These are phyloP conservation scores for Ctenodactylus gundi DNA, from an alignment of 2,113 vertebrate genomes.

Conservation along the genomic window DNA sequence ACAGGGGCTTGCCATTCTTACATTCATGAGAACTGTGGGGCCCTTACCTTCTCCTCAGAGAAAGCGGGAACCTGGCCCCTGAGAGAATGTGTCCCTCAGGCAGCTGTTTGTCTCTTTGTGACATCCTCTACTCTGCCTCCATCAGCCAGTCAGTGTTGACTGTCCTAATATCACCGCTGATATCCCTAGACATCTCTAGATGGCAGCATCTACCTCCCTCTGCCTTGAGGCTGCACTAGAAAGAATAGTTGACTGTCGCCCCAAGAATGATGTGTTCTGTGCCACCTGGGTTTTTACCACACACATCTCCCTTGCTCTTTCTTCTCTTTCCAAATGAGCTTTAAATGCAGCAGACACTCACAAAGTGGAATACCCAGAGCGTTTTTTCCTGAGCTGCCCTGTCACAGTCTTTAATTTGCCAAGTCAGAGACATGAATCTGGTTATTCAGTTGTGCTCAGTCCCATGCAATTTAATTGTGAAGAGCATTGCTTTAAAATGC, in stretches of 20 bases:
- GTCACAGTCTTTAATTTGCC: not conserved
- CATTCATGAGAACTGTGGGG: not conserved
- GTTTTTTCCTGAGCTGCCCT: not conserved
- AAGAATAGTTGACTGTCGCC: not conserved
- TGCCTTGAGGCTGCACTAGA: constrained; percentile 41
- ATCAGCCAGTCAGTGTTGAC: not conserved
- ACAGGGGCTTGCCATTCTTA: not conserved
- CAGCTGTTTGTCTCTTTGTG: not conserved
- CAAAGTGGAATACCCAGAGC: not conserved
- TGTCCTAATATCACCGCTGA: not conserved
- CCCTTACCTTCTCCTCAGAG: not conserved
- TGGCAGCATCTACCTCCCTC: constrained; percentile 69
- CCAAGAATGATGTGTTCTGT: not conserved
- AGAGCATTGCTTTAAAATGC: not conserved
- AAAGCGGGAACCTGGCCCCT: not conserved
- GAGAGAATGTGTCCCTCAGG: not conserved
- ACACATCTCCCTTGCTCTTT: not conserved
- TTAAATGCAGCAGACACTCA: not conserved
- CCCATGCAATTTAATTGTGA: not conserved
- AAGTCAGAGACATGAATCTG: not conserved
- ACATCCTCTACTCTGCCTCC: not conserved
- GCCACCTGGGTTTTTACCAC: not conserved
- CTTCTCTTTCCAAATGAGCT: not conserved
- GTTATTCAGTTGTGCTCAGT: not conserved
- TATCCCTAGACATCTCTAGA: constrained; percentile 53